Evolutionary conservation across 2,888 invertebrate species (phyloP).

Genomic region (Steinernema carpocapsae): DNA sequence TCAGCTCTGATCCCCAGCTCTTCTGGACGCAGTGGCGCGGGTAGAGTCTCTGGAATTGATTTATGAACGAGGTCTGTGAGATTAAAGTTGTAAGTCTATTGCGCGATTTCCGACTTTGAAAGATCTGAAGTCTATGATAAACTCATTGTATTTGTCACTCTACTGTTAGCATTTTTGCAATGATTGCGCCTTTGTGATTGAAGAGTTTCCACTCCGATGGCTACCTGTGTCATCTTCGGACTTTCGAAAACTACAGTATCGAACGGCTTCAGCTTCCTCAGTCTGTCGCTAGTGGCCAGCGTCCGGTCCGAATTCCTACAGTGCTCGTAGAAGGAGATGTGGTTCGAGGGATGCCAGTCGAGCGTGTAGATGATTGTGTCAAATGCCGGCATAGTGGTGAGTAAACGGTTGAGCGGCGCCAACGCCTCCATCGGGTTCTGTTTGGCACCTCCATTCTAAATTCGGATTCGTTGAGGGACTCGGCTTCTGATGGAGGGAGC

Average conservation of each 20-base stretch:
- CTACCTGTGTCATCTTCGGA: conserved; percentile 80
- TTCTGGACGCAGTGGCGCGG: conserved; percentile 94
- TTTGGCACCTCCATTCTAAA: conserved; percentile 60
- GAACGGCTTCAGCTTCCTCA: conserved; percentile 73
- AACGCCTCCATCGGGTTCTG: conserved; percentile 64
- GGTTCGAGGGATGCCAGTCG: conserved; percentile 96
- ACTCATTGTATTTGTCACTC: no score
- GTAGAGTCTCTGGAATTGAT: conserved; percentile 77
- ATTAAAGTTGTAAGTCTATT: no score
- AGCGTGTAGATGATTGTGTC: conserved; percentile 77
- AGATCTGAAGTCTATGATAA: no score
- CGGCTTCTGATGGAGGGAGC: background rate
- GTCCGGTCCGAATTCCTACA: conserved; percentile 60
- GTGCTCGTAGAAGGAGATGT: conserved; percentile 95
- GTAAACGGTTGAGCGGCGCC: conserved; percentile 55
- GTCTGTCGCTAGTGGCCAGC: conserved; percentile 54
- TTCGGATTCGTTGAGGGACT: background rate
- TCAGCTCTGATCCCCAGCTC: conserved; percentile 91
- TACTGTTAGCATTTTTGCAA: no score
- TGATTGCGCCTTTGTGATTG: no score
- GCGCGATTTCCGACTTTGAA: no score
- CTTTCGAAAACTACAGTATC: conserved; percentile 92
- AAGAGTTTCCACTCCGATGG: no score
- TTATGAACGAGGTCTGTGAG: background rate
- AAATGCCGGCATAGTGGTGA: conserved; percentile 46